Evolutionary conservation across 2,888 invertebrate species (phyloP).

Genomic region (Chymomyza procnemis): DNA sequence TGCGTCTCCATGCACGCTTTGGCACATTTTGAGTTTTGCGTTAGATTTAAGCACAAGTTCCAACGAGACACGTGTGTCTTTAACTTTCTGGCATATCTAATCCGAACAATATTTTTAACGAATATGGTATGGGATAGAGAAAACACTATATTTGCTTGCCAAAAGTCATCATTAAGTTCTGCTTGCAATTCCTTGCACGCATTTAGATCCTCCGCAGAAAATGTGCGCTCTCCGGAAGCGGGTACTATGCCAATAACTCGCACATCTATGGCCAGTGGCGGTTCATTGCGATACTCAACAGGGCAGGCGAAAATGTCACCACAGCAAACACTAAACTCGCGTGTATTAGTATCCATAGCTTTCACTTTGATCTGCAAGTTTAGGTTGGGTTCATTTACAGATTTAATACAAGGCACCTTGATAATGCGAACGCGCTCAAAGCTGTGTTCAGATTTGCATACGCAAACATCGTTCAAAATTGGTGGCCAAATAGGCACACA

Average conservation of each 20-base stretch:
- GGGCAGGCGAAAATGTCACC: background rate
- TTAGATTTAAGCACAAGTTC: background rate
- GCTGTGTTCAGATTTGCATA: background rate
- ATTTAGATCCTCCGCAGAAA: background rate
- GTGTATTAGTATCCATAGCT: background rate
- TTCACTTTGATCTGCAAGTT: background rate
- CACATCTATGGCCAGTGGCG: background rate
- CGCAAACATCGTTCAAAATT: background rate
- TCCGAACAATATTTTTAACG: background rate
- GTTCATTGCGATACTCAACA: background rate
- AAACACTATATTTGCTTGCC: background rate
- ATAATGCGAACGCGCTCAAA: background rate
- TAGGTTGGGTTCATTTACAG: background rate
- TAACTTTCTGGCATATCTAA: background rate
- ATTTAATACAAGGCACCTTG: background rate
- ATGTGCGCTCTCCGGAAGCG: background rate
- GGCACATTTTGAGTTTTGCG: background rate
- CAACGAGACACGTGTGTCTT: background rate
- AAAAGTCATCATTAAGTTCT: background rate
- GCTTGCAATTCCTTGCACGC: background rate
- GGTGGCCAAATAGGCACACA: background rate
- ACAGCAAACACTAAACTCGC: background rate
- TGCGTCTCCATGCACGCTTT: background rate
- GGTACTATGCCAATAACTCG: background rate
- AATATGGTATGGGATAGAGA: background rate